Evolutionary conservation across 2,797 vertebrate species (phyloP).

Genomic region (Florisuga fusca): DNA sequence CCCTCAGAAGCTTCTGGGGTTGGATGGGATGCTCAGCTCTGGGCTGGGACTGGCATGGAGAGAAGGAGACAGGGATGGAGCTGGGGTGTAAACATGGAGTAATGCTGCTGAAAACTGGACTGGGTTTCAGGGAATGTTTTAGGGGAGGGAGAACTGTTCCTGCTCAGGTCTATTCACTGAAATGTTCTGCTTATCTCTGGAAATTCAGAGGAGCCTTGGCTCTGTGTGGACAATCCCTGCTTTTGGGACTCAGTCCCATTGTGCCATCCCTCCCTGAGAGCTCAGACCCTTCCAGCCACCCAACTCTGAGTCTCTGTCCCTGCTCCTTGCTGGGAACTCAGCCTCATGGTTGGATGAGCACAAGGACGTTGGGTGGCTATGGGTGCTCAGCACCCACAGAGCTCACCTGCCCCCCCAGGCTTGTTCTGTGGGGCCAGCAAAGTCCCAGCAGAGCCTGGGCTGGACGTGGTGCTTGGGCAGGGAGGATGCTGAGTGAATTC

Average conservation of each 20-base stretch:
- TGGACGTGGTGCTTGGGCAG: rapidly evolving
- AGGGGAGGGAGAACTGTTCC: not conserved
- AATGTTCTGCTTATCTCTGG: not conserved
- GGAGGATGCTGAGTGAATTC: not conserved
- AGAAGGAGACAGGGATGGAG: not conserved
- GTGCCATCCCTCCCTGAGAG: not conserved
- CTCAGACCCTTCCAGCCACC: not conserved
- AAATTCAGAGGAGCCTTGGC: not conserved
- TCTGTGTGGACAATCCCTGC: not conserved
- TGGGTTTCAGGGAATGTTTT: not conserved
- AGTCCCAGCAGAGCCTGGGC: not conserved
- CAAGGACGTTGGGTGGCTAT: rapidly evolving
- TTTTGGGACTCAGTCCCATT: not conserved
- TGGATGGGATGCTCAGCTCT: rapidly evolving
- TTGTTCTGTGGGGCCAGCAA: not conserved
- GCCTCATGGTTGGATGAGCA: rapidly evolving
- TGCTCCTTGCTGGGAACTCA: rapidly evolving
- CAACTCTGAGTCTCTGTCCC: not conserved
- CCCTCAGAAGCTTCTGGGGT: too few species aligned
- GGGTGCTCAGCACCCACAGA: not conserved
- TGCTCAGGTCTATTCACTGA: not conserved
- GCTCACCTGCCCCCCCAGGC: not conserved
- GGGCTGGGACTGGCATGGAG: not conserved
- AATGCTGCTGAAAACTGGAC: rapidly evolving
- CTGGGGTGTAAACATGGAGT: rapidly evolving